A percentile compares a stretch with the other conserved stretches of the same genome.
Evolutionary conservation across 2,113 vertebrate species (phyloP).

Genomic region (Proteles cristata): DNA sequence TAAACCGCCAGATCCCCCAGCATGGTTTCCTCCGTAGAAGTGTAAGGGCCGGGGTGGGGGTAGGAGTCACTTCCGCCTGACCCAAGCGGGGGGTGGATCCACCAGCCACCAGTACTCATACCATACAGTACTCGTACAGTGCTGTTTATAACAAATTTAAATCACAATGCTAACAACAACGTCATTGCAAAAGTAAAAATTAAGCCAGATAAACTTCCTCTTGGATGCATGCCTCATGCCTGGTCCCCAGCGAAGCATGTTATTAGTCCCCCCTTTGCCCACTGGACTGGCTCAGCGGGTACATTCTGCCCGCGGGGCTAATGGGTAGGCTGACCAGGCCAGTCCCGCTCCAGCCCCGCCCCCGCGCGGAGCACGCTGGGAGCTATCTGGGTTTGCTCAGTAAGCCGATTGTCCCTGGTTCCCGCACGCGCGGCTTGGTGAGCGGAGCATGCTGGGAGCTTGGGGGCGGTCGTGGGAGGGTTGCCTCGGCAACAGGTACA

Average conservation of each 20-base stretch:
- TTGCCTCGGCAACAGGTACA: not conserved
- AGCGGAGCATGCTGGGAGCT: not conserved
- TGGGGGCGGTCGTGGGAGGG: not conserved
- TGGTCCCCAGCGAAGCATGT: no score
- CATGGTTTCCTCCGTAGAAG: not conserved
- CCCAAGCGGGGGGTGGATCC: not conserved
- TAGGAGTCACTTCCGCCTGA: not conserved
- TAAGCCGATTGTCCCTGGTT: accelerated
- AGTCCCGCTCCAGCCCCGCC: no score
- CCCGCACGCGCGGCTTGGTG: accelerated
- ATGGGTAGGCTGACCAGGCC: accelerated
- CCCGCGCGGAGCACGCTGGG: not conserved
- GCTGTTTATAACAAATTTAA: not conserved
- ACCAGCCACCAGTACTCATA: not conserved
- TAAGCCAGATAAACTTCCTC: not conserved
- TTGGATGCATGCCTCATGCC: not conserved
- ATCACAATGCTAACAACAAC: not conserved
- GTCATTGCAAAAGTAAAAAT: not conserved
- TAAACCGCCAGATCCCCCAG: not conserved
- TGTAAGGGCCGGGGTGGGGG: not conserved
- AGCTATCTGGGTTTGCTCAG: accelerated
- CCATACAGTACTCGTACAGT: not conserved
- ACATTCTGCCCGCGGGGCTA: accelerated
- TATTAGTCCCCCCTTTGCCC: accelerated
- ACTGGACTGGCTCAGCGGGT: accelerated